phyloP scores from a whole-genome alignment of 2,113 vertebrate genomes.

The Nycticebus coucang region DNA sequence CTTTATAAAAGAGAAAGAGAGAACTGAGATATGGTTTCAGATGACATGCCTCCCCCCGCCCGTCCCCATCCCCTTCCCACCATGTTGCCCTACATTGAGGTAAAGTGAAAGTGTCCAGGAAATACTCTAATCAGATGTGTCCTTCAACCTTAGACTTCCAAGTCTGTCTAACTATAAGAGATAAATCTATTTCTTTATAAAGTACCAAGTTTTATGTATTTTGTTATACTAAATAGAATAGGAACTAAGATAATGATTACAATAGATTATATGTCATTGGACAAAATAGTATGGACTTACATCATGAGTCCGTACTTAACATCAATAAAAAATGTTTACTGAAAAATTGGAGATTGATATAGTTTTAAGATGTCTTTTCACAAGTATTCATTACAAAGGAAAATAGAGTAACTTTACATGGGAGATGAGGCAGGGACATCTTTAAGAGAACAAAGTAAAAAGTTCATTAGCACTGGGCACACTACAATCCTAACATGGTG shows the following conservation, averaged over 20 bases:
- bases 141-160: neutral
- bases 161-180: neutral
- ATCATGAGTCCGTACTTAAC: neutral
- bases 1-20: neutral
- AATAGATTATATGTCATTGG: neutral
- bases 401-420: neutral
- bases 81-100: no score
- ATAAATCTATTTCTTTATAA: neutral
- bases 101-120: neutral
- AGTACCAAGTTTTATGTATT: neutral
- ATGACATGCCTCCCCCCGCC: neutral
- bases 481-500: neutral
- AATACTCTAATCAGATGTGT: neutral
- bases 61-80: neutral
- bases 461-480: neutral
- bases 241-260: neutral
- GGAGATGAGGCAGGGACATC: neutral
- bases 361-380: neutral
- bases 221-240: neutral
- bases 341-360: neutral
- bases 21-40: neutral
- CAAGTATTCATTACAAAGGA: neutral
- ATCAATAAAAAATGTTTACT: neutral
- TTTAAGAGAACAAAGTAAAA: neutral
- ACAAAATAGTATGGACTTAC: neutral